Conservation (phyloP, 2,888 invertebrate genomes). For the Scotopteryx bipunctaria region DNA sequence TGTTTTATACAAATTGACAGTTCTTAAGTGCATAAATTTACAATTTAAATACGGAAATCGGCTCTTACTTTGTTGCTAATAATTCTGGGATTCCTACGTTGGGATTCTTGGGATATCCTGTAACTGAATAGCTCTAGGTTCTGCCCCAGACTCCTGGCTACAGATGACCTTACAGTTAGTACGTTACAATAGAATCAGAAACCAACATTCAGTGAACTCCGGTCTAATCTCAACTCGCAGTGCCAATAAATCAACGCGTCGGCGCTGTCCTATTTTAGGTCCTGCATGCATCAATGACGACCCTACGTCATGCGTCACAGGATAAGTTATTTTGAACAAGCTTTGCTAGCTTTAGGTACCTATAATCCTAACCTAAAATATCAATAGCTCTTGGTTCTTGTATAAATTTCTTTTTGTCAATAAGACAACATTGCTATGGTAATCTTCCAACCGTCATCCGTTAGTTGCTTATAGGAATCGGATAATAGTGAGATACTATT, state of each 20-base stretch:
- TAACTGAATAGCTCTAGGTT: neutral
- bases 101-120: neutral
- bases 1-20: too few species aligned
- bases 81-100: neutral
- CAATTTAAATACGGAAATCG: too few species aligned
- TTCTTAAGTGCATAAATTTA: too few species aligned
- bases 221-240: slow-evolving; percentile 48
- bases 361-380: too few species aligned
- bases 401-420: too few species aligned
- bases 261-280: slow-evolving; percentile 62
- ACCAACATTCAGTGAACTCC: slow-evolving; percentile 49
- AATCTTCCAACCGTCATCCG: too few species aligned
- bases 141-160: slow-evolving; percentile 9
- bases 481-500: too few species aligned
- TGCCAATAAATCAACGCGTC: slow-evolving; percentile 59
- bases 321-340: slow-evolving; percentile 58
- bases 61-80: too few species aligned
- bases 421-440: too few species aligned
- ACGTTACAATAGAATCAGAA: slow-evolving; percentile 48
- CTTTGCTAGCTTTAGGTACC: slow-evolving; percentile 26
- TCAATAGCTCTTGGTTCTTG: too few species aligned
- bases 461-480: too few species aligned
- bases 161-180: slow-evolving; percentile 13
- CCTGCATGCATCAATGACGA: slow-evolving; percentile 60
- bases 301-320: slow-evolving; percentile 63